Base-by-base conservation (phyloP, 2,888 invertebrate species). In the Subacronicta megacephala region DNA sequence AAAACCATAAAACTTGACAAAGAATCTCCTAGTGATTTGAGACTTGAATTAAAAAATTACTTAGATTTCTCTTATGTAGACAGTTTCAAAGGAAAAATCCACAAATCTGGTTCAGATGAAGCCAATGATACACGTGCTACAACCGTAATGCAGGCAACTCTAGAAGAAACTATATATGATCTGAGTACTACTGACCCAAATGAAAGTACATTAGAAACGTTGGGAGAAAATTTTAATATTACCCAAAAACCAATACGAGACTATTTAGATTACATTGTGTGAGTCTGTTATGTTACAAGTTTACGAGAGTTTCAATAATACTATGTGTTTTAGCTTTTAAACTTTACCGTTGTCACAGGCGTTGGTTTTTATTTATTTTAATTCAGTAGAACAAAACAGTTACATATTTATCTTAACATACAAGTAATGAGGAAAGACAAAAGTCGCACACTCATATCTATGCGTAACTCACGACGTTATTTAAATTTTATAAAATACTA, bases 11-110 rank as follows among this genome's bases (percentile, higher is more conserved):
- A 41, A 15, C 4, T n/a, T 15, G 0, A 7, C 7, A 29, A 16
- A 16, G 42, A 41, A 37, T 3, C 9, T 23, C 2, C n/a, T 0
- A 13, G 13, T 17, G 17, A 31, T 33, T 23, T 20, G 1, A 31
- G 4, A n/a, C 13, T 7, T 23, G 56, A 57, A 47, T 29, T 49
- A 7, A 56, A 37, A 49, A 62, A 57, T 5, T 16, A 36, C 3
- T 41, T 62, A 12, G 51, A 69, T 7, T n/a, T 37, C 35, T 26
- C 42, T 7, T 57, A 42, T 9, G 18, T 52, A 7, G 47, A 56
- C 20, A 13, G 35, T 0, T 52, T 52, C 6, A 66, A 56, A 41
- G 33, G 18, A 38, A 31, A 36, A 4, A 7, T n/a, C 2, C 17
- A n/a, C 3, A 15, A 20, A n/a, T 2, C 15, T 7, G 31, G n/a